Evolutionary conservation across 2,888 invertebrate genomes (phyloP).

Genomic region (Drosophila cognata): DNA sequence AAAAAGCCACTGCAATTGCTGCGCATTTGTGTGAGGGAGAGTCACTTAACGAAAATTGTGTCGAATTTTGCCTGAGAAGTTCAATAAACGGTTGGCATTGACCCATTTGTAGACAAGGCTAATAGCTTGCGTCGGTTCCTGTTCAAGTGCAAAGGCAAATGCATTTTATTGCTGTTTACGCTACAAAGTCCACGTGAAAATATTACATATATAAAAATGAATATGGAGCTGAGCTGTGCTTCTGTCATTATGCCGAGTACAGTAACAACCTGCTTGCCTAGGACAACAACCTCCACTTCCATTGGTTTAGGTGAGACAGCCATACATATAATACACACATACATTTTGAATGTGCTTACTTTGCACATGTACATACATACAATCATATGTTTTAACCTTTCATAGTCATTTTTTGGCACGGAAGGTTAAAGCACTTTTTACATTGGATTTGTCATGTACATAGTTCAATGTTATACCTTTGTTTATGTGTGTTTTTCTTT

Average conservation of each 20-base stretch:
- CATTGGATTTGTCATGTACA: constrained; percentile 47
- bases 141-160: constrained; percentile 26
- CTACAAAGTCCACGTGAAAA: constrained; percentile 13
- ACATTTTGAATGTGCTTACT: neutral
- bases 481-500: neutral
- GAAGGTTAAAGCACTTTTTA: constrained; percentile 73
- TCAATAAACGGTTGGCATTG: constrained; percentile 66
- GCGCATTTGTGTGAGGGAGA: constrained; percentile 8
- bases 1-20: constrained; percentile 23
- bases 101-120: constrained; percentile 51
- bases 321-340: neutral
- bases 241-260: constrained; percentile 55
- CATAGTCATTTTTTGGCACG: constrained; percentile 48
- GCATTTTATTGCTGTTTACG: constrained; percentile 6
- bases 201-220: constrained; percentile 27
- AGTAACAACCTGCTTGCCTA: constrained; percentile 54
- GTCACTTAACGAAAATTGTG: neutral
- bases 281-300: constrained; percentile 25
- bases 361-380: neutral
- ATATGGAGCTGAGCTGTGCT: constrained; percentile 19
- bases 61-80: constrained; percentile 27
- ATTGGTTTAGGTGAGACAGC: constrained; percentile 50
- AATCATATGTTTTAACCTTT: constrained; percentile 27
- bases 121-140: constrained; percentile 9
- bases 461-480: constrained; percentile 3